Conservation (phyloP, 2,888 invertebrate genomes). For the Cyaniris semiargus region DNA sequence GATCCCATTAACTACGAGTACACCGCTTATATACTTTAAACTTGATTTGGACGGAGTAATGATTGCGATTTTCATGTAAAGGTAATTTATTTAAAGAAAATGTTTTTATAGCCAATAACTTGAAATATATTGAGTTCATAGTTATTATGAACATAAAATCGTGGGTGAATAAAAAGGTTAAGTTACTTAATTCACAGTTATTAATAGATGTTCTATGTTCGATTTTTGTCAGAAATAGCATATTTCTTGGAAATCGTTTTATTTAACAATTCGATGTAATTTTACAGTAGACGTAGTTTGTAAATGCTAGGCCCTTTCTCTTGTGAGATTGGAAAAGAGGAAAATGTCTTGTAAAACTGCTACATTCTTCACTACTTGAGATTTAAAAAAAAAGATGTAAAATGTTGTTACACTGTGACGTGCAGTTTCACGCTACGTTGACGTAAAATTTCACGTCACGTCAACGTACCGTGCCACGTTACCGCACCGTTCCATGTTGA, state of each 20-base stretch:
- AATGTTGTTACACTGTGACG: too few species aligned
- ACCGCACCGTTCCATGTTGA: too few species aligned
- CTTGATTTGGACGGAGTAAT: conserved; percentile 5
- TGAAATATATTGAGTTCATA: neutral
- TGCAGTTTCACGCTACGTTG: too few species aligned
- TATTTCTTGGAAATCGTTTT: too few species aligned
- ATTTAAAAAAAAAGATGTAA: too few species aligned
- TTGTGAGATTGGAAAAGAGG: too few species aligned
- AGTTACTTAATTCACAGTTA: neutral
- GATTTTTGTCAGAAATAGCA: neutral
- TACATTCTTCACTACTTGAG: too few species aligned
- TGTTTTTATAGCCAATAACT: neutral
- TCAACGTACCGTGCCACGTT: too few species aligned
- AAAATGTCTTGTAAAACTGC: too few species aligned
- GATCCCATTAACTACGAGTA: conserved; percentile 26
- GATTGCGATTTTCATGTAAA: neutral
- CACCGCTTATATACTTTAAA: conserved; percentile 21
- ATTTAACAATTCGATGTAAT: neutral
- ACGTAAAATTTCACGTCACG: too few species aligned
- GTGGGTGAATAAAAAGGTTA: neutral
- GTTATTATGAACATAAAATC: neutral
- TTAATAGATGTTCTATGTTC: neutral
- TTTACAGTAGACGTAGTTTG: neutral
- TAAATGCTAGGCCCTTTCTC: too few species aligned
- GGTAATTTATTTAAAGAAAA: neutral